A percentile compares a stretch with the other conserved stretches of the same genome.
phyloP scores from a whole-genome alignment of 2,888 invertebrate genomes.

The Dorcus hopei region DNA sequence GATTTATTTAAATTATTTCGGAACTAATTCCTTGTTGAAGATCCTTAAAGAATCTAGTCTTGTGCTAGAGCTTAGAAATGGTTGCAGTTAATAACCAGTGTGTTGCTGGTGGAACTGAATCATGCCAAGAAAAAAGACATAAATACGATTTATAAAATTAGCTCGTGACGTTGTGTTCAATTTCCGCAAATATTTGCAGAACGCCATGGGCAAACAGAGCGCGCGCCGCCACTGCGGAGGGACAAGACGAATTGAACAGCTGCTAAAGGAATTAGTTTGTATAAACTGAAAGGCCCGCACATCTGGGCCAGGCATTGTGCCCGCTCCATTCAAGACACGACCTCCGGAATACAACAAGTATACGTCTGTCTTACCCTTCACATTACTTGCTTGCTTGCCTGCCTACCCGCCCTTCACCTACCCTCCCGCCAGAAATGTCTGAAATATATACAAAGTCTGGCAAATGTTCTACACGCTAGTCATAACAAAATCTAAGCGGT shows the following conservation, averaged over 20 bases:
- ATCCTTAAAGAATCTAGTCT: no score
- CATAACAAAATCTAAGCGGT: not conserved
- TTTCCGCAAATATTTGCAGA: no score
- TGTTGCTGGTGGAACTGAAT: no score
- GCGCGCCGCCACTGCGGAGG: slow-evolving; percentile 3
- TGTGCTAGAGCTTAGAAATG: no score
- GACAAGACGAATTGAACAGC: slow-evolving; percentile 13
- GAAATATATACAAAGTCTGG: not conserved
- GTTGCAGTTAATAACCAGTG: no score
- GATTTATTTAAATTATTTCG: no score
- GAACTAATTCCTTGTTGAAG: no score
- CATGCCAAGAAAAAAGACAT: no score
- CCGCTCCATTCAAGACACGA: slow-evolving; percentile 2
- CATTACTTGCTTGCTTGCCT: not conserved
- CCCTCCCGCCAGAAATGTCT: not conserved
- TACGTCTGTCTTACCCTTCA: not conserved
- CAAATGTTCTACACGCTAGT: not conserved
- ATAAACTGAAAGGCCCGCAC: slow-evolving; percentile 16
- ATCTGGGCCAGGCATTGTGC: slow-evolving; percentile 20
- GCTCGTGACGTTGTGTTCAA: no score
- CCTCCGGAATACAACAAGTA: not conserved
- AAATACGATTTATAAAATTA: no score
- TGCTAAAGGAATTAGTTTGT: slow-evolving; percentile 21
- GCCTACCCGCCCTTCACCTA: not conserved
- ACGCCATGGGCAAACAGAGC: no score